Evolutionary conservation across 2,888 invertebrate species (phyloP).

Genomic region (Conops quadrifasciatus): DNA sequence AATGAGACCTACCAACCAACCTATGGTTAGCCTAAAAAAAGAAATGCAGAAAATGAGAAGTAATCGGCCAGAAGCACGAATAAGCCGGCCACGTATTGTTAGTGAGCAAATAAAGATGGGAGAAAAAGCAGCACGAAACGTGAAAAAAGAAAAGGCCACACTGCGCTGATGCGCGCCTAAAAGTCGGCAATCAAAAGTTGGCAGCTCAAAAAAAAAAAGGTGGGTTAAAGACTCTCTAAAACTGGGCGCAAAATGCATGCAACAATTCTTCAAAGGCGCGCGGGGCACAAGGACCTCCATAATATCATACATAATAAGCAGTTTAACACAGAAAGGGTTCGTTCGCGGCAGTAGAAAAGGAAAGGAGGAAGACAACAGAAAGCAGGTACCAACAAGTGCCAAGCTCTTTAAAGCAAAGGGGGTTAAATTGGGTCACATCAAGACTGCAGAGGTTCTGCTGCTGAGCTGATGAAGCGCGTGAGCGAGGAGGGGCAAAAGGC

Average conservation of each 20-base stretch:
- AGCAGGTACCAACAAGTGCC: background rate
- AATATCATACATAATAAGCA: background rate
- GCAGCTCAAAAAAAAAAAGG: constrained; percentile 14
- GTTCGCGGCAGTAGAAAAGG: background rate
- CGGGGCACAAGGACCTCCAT: background rate
- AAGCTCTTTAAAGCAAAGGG: constrained; percentile 12
- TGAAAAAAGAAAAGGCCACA: background rate
- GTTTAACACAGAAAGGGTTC: constrained; percentile 1
- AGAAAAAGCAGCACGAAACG: background rate
- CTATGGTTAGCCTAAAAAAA: constrained; percentile 9
- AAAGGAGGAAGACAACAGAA: constrained; percentile 1
- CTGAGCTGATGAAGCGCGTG: background rate
- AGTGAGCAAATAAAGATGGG: constrained; percentile 9
- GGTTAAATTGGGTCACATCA: constrained; percentile 35
- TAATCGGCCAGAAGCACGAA: constrained; percentile 8
- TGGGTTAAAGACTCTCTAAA: constrained; percentile 16
- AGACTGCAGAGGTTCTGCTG: constrained; percentile 14
- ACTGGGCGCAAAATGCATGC: background rate
- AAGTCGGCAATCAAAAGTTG: constrained; percentile 35
- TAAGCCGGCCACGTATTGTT: constrained; percentile 22
- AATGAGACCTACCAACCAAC: too few species aligned
- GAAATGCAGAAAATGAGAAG: background rate
- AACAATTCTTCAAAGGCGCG: background rate
- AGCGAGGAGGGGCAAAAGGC: background rate
- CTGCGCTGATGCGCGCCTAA: constrained; percentile 14